Base-by-base conservation (phyloP, 2,113 vertebrate species). In the Pelecanus crispus region DNA sequence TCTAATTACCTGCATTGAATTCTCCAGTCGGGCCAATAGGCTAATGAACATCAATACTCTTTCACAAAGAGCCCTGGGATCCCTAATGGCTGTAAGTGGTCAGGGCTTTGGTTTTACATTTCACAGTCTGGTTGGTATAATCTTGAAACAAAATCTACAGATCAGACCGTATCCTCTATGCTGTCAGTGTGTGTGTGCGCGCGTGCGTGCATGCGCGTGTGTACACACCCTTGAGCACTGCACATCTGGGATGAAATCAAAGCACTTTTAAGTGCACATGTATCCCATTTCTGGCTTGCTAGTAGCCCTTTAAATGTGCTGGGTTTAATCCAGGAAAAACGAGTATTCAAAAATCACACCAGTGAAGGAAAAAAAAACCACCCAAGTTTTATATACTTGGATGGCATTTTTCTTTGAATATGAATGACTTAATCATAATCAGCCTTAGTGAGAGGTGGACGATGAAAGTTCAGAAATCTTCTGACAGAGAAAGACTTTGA, bases 141-240 rank as follows among this genome's bases (percentile, higher is more conserved):
- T 95, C 92, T 90, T 92, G 96, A 95, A 96, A 96, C 83, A 81
- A 91, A 97, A 95, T 94, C 94, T 92, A 78, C 92, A 68, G 65
- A 45, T 79, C 86, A 86, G 86, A 79, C 91, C 5, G 0, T 87
- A 72, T 83, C 65, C 31, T 84, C n/a, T 84, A 10, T 15, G 4
- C 56, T 65, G 59, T 36, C 63, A 20, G 44, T 45, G 14, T 42
- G 34, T 74, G 32, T 36, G 36, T 44, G 11, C 20, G 13, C 24
- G 56, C 5, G 32, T 15, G 22, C 2, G 31, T 15, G 8, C 7
- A 29, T 17, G n/a, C 7, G 19, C 18, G 10, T 42, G 42, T 74
- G 55, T 45, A 5, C 25, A 29, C 0, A 8, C 88, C 88, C 86
- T 93, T 91, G 72, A 92, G 94, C 92, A 50, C 77, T 67, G 81